phyloP scores from a whole-genome alignment of 1,140 invertebrate species.

The Melipona quadrifasciata region DNA sequence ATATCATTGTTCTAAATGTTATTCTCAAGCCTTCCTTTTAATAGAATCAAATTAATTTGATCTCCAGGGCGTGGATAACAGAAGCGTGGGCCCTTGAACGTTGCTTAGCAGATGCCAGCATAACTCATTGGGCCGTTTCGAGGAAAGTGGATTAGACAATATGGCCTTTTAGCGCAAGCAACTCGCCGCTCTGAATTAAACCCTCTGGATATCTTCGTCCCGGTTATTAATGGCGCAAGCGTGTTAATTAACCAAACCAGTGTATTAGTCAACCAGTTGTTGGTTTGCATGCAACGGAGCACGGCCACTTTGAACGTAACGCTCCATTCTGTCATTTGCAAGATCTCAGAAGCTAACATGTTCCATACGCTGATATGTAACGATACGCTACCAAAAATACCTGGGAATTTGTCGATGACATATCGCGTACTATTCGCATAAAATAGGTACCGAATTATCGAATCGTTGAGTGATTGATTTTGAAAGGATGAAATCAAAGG shows the following conservation, averaged over 20 bases:
- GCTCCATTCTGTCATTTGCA: neutral
- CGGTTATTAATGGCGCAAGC: conserved; percentile 14
- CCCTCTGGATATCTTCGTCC: conserved; percentile 19
- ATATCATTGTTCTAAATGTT: neutral
- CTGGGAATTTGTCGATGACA: too few relatives aligned
- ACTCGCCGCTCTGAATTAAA: conserved; percentile 12
- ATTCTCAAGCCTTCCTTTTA: neutral
- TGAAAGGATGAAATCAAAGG: neutral
- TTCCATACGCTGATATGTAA: neutral
- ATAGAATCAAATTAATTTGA: neutral
- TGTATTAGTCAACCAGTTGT: conserved; percentile 4
- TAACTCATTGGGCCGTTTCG: conserved; percentile 4
- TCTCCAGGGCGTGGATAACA: neutral
- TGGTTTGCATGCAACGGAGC: neutral
- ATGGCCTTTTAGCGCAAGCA: conserved; percentile 28
- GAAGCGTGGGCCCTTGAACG: neutral
- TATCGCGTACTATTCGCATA: too few relatives aligned
- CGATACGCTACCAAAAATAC: neutral
- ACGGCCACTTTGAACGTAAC: neutral
- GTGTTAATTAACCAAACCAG: conserved; percentile 24
- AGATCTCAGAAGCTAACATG: neutral
- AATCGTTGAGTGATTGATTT: neutral
- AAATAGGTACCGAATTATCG: too few relatives aligned
- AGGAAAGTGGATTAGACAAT: conserved; percentile 32
- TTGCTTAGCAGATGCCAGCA: neutral